These are phyloP conservation scores for Rattus rattus DNA, from an alignment of 2,113 vertebrate species.

Conservation along the genomic window DNA sequence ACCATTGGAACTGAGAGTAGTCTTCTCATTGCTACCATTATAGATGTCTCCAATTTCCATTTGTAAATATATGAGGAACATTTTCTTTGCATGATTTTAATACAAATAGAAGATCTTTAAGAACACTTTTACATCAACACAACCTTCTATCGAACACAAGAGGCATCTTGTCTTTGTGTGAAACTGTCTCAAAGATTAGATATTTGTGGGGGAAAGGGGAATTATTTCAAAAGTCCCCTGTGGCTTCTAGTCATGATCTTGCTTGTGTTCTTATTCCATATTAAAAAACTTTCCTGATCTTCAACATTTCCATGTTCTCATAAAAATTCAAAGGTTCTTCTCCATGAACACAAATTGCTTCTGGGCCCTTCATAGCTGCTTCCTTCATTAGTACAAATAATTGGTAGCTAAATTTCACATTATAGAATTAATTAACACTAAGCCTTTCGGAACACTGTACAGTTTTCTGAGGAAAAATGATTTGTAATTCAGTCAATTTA, in stretches of 20 bases:
- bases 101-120: neutral
- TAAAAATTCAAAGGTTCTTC: constrained; percentile 38
- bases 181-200: neutral
- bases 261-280: neutral
- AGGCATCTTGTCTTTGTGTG: neutral
- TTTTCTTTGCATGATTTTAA: neutral
- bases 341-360: constrained; percentile 49
- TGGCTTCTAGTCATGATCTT: constrained; percentile 7
- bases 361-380: constrained; percentile 43
- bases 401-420: constrained; percentile 35
- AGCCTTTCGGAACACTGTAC: neutral
- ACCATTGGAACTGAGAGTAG: neutral
- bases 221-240: neutral
- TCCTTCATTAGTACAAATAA: constrained; percentile 52
- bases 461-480: constrained; percentile 15
- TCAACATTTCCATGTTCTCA: neutral
- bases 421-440: constrained; percentile 62
- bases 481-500: neutral
- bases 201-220: neutral
- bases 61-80: constrained; percentile 21
- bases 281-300: constrained; percentile 32
- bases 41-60: neutral
- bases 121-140: neutral
- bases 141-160: neutral
- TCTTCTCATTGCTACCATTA: neutral